These are phyloP conservation scores for Euwallacea fornicatus DNA, from an alignment of 1,140 invertebrate genomes.

Conservation along the genomic window DNA sequence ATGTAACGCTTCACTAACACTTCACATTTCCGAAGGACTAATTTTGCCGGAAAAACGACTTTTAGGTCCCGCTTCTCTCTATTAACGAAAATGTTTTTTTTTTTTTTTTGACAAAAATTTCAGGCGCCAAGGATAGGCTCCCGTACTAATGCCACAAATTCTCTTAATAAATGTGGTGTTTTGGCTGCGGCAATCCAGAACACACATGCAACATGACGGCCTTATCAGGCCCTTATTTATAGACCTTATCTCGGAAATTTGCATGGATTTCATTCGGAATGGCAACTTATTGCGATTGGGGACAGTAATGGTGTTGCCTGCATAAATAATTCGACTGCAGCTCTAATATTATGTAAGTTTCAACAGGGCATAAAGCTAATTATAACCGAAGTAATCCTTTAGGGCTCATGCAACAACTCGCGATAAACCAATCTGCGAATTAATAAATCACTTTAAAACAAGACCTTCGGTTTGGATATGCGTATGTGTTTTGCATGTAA, in stretches of 20 bases:
- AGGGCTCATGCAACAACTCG: slow-evolving; percentile 8
- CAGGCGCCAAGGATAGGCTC: too few relatives aligned
- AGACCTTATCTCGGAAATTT: slow-evolving; percentile 29
- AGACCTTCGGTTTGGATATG: slow-evolving; percentile 16
- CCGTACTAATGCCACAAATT: neutral
- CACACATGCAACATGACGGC: slow-evolving; percentile 20
- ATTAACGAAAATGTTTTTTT: too few relatives aligned
- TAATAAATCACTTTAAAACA: slow-evolving; percentile 29
- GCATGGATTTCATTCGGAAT: slow-evolving; percentile 20
- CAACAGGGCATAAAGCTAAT: too few relatives aligned
- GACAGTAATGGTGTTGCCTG: neutral
- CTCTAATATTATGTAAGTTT: too few relatives aligned
- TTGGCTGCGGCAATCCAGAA: slow-evolving; percentile 9
- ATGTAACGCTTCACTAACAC: slow-evolving; percentile 26
- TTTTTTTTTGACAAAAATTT: too few relatives aligned
- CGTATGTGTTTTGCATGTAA: slow-evolving; percentile 25
- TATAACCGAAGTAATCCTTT: neutral
- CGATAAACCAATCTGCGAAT: slow-evolving; percentile 16
- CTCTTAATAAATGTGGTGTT: slow-evolving; percentile 20
- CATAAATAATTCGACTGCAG: neutral
- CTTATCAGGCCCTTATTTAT: slow-evolving; percentile 23
- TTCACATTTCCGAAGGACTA: slow-evolving; percentile 25
- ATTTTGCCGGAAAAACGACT: slow-evolving; percentile 22
- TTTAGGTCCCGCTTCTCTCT: too few relatives aligned
- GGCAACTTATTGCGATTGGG: slow-evolving; percentile 7